These are phyloP conservation scores for Syrrhaptes paradoxus DNA, from an alignment of 2,113 vertebrate species.

Conservation along the genomic window DNA sequence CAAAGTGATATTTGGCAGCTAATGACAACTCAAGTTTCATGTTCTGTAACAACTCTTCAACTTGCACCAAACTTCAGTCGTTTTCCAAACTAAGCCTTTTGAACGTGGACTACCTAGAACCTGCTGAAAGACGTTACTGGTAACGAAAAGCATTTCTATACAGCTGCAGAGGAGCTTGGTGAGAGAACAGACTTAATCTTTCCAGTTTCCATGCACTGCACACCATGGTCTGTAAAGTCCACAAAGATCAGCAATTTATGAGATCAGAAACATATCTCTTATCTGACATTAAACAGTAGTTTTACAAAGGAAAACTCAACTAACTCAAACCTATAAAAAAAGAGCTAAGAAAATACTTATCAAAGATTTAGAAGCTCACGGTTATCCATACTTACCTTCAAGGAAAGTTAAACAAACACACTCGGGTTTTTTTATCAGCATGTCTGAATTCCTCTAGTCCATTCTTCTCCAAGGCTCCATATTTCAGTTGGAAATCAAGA, in stretches of 20 bases:
- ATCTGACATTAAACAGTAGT: background rate
- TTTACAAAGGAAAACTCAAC: background rate
- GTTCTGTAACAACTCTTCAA: background rate
- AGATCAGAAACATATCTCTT: background rate
- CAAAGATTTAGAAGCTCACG: background rate
- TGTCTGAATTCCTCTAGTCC: background rate
- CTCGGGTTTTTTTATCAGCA: background rate
- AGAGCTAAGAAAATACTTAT: background rate
- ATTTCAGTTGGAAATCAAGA: background rate
- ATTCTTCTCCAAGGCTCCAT: background rate
- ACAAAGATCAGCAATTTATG: background rate
- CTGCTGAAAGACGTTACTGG: background rate
- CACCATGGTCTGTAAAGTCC: rapidly evolving
- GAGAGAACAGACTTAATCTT: background rate
- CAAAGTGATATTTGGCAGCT: background rate
- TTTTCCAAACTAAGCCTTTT: background rate
- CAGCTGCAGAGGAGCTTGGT: background rate
- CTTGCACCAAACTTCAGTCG: background rate
- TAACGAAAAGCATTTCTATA: background rate
- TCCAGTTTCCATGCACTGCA: background rate
- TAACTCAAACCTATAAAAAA: background rate
- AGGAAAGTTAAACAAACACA: conserved; percentile 2
- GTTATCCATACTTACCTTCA: background rate
- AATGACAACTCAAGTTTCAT: background rate
- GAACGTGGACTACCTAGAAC: background rate